A percentile compares a stretch with the other conserved stretches of the same genome.
These are phyloP conservation scores for Zaprionus obscuricornis DNA, from an alignment of 2,888 invertebrate genomes.

Conservation along the genomic window DNA sequence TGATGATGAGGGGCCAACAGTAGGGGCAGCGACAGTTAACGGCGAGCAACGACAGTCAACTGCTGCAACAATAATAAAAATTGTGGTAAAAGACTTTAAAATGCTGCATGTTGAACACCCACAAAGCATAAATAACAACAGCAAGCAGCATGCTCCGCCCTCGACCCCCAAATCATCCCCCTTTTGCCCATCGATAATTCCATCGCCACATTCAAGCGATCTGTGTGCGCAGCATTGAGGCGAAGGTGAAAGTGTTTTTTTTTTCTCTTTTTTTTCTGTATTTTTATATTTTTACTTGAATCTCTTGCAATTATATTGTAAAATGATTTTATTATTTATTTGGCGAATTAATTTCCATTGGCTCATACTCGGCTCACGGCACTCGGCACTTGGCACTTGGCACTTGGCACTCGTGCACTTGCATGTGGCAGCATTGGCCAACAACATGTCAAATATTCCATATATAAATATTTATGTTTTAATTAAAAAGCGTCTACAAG, in stretches of 20 bases:
- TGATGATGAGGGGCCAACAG: conserved; percentile 32
- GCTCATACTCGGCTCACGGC: conserved; percentile 4
- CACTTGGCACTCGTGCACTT: not conserved
- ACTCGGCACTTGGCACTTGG: conserved; percentile 1
- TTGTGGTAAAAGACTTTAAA: conserved; percentile 71
- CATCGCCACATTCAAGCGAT: not conserved
- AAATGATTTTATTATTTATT: conserved; percentile 77
- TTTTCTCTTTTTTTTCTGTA: conserved; percentile 22
- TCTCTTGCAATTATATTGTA: conserved; percentile 72
- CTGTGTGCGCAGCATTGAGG: conserved; percentile 35
- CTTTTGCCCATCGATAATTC: not conserved
- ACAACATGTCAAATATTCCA: conserved; percentile 63
- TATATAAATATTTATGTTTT: conserved; percentile 77
- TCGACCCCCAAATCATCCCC: not conserved
- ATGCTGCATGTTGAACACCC: conserved; percentile 75
- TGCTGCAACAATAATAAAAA: conserved; percentile 49
- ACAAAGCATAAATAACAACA: conserved; percentile 74
- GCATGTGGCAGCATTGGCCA: conserved; percentile 10
- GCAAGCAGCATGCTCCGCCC: conserved; percentile 51
- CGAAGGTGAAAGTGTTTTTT: conserved; percentile 74
- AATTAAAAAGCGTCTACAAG: conserved; percentile 71
- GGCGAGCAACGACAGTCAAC: conserved; percentile 20
- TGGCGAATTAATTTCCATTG: conserved; percentile 71
- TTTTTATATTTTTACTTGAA: conserved; percentile 5
- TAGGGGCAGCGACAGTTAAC: not conserved